phyloP scores from a whole-genome alignment of 2,113 vertebrate species.

The Rattus norvegicus region GRCr8 NC_086020.1:62048001-62048500 shows the following conservation, averaged over 20 bases:
- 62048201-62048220: neutral
- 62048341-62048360: neutral
- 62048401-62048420: accelerated
- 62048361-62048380: neutral
- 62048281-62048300: neutral
- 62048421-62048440: neutral
- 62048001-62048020: neutral
- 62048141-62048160: neutral
- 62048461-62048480: too few species aligned
- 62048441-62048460: conserved; percentile 34
- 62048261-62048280: neutral
- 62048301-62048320: neutral
- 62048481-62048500: too few species aligned
- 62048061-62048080: neutral
- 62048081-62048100: neutral
- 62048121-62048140: too few species aligned
- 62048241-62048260: neutral
- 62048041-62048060: neutral
- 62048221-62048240: neutral
- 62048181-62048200: neutral
- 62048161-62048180: neutral
- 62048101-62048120: neutral
- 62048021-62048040: neutral
- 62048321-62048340: neutral
- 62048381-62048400: neutral